Conservation (phyloP, 2,888 invertebrate genomes). For the Rotaria socialis region DNA sequence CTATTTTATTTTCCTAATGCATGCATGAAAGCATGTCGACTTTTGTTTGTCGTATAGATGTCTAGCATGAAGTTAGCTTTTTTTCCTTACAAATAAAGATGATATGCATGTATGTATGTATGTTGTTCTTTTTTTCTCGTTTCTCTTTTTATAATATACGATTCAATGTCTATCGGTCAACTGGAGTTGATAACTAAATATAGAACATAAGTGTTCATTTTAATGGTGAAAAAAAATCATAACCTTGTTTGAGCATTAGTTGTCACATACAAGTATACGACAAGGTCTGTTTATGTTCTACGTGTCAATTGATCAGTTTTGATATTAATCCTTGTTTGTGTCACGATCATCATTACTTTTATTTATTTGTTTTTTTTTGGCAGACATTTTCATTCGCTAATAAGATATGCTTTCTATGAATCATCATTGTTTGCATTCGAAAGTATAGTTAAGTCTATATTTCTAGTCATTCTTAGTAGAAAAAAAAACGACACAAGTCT, state of each 20-base stretch:
- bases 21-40: not conserved
- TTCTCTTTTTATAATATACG: not conserved
- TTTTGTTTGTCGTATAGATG: not conserved
- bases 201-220: not conserved
- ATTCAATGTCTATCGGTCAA: constrained; percentile 7
- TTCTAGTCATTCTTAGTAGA: not conserved
- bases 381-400: not conserved
- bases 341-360: not conserved
- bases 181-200: not conserved
- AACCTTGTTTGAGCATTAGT: not conserved
- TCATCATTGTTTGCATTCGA: not conserved
- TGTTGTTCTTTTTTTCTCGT: not conserved
- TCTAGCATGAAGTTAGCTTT: not conserved
- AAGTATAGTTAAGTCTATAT: not conserved
- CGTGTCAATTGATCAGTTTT: not conserved
- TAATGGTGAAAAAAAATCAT: not conserved
- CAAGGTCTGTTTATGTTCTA: not conserved
- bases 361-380: not conserved
- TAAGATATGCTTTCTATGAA: not conserved
- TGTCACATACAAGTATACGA: not conserved
- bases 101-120: not conserved
- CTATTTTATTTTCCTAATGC: not conserved
- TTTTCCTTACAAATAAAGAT: not conserved
- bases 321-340: not conserved
- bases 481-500: not conserved